Conservation (phyloP, 2,888 invertebrate species). For the Lasioglossum zephyrum region DNA sequence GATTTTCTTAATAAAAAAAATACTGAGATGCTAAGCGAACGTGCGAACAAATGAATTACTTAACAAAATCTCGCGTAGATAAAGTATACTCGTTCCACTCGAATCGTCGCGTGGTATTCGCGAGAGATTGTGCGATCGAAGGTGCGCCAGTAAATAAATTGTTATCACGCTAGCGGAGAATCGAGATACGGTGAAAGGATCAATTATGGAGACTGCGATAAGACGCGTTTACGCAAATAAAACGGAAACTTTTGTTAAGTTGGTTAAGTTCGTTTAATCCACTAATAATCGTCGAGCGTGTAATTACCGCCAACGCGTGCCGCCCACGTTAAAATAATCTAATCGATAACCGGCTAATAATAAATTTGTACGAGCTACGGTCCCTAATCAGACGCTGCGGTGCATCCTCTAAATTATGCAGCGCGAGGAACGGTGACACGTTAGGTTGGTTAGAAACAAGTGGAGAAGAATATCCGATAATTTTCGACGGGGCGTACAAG, state of each 20-base stretch:
- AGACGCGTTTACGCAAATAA: not conserved
- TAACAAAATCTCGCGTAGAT: not conserved
- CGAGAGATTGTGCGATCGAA: not conserved
- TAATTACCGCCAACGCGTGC: constrained; percentile 4
- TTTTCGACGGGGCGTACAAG: constrained; percentile 27
- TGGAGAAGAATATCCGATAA: constrained; percentile 37
- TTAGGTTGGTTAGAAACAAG: not conserved
- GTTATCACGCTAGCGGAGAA: not conserved
- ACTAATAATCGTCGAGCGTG: constrained; percentile 23
- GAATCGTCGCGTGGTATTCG: not conserved
- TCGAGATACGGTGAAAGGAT: not conserved
- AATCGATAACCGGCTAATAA: constrained; percentile 57
- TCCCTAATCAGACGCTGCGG: constrained; percentile 38
- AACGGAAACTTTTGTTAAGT: not conserved
- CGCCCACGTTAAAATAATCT: constrained; percentile 35
- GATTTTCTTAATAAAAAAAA: too few species aligned
- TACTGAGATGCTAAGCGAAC: not conserved
- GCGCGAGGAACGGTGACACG: constrained; percentile 8
- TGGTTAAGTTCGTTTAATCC: not conserved
- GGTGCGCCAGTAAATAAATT: not conserved
- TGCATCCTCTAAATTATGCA: constrained; percentile 50
- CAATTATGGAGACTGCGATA: not conserved
- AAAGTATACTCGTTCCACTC: not conserved
- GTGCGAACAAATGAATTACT: not conserved
- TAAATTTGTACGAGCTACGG: constrained; percentile 47